Base-by-base conservation (phyloP, 1,140 invertebrate genomes). In the Caerostris extrusa region DNA sequence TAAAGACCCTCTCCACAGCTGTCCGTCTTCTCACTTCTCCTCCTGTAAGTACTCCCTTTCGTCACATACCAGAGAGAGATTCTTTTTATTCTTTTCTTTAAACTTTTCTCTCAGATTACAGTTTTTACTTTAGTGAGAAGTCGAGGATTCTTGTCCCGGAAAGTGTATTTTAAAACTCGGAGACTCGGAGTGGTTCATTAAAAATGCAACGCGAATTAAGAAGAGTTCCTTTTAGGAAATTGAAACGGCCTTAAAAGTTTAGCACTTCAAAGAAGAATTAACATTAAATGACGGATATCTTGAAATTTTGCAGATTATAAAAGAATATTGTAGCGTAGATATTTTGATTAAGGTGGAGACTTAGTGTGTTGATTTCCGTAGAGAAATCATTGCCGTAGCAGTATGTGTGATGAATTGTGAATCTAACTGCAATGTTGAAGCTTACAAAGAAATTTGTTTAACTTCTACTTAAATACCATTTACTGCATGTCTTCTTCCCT, bases 21-120 rank as follows among this genome's bases (percentile, higher is more conserved):
- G 92, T 93, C 17, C 88, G 69, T 12, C 57, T 93, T 53, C 92
- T 93, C 85, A 93, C 92, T n/a, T 88, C 92, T 7, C 92, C 92
- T 6, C 92, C 92, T 19, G 92, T 93, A 88, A 93, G 92, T 82
- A 19, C 4, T 53, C 71, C 67, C 71, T 50, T 77, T 77, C 34
- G 6, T 50, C 71, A 77, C 3, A 53, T 77, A 77, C 10, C 34
- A 19, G 12, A 10, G 10, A 77, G 12, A 10, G 10, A 77, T 50
- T 12, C 34, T 12, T 53, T 53, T 12, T 5, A 19, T 53, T 34
- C 34, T 34, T 7, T 77, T 77, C 34, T 77, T 77, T 53, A 50
- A 34, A 77, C 50, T 5, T 53, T 50, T 50, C 19, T 77, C 34
- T 77, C 34, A 12, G 8, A 77, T 10, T 50, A 50, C 7, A 34